phyloP scores from a whole-genome alignment of 2,888 invertebrate species.

The Mythimna impura region DNA sequence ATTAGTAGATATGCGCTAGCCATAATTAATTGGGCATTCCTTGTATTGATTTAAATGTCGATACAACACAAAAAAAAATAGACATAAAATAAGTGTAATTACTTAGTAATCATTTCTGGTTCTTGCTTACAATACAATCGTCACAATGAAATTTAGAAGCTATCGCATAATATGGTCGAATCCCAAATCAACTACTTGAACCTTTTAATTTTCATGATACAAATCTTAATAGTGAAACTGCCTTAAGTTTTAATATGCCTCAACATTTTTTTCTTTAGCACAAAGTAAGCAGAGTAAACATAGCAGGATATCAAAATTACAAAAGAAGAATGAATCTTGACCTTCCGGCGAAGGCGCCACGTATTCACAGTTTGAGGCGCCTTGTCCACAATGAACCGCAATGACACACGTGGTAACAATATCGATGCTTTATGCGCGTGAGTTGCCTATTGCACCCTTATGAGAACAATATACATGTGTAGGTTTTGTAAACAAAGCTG shows the following conservation, averaged over 20 bases:
- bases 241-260: neutral
- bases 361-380: constrained; percentile 25
- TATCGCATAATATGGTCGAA: neutral
- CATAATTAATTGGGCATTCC: constrained; percentile 53
- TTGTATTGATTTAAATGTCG: constrained; percentile 3
- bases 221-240: neutral
- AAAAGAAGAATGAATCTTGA: neutral
- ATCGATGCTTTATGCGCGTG: constrained; percentile 58
- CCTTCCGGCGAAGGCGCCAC: neutral
- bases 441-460: constrained; percentile 57
- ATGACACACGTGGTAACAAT: constrained; percentile 65
- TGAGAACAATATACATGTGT: constrained; percentile 68
- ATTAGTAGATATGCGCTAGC: constrained; percentile 44
- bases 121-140: neutral
- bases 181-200: neutral
- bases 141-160: neutral
- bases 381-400: constrained; percentile 49
- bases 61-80: neutral
- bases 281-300: neutral
- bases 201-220: neutral
- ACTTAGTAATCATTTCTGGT: neutral
- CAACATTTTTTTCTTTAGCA: neutral
- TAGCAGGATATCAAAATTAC: neutral
- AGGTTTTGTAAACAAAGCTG: constrained; percentile 67
- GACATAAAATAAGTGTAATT: neutral